Evolutionary conservation across 2,113 vertebrate genomes (phyloP), one percentile per base, ranked within the genome.

Genomic region (Bathybates hornii): DNA sequence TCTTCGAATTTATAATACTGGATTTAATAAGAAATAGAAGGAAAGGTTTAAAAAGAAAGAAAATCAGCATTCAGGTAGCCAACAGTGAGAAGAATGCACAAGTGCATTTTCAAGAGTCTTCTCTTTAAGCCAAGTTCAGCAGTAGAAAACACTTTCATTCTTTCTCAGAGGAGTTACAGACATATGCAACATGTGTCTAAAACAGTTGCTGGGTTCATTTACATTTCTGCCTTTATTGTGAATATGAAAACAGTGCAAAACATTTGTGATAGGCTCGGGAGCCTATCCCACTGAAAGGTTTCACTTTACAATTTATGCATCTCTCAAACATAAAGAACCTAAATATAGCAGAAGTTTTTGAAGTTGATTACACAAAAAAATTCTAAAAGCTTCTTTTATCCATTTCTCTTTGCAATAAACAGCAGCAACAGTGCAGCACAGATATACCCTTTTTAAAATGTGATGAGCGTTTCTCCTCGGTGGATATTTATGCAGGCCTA

Each of bases 401-500:
- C 1, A 52, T 53, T 24, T 80, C 7, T 57, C 41, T 45, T 27
- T 76, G 50, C 21, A 48, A 27, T 61, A 52, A 78, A 27, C 29
- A 78, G n/a, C 29, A 41, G 80, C 81, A 36, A 50, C 53, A 24
- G 36, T 6, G 81, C 61, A n/a, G 83, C 63, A 52, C 57, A 89
- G 80, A 83, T 61, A 52, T 6, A 12, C 88, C 19, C 32, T 8
- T 79, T 41, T 76, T 76, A 53, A 89, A 83, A 81, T 9, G 13
- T 61, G 81, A 82, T 52, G 81, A 87, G 79, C 50, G 32, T 57
- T 45, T 29, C 89, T 92, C 76, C 83, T 87, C 50, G 14, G 86
- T 83, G 82, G 82, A 89, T 93, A 85, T 93, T 92, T 87, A 92
- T 76, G 80, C 82, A 81, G 63, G 29, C 45, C 86, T 90, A 88